Base-by-base conservation (phyloP, 1,140 invertebrate genomes). In the Zaprionus ornatus region DNA sequence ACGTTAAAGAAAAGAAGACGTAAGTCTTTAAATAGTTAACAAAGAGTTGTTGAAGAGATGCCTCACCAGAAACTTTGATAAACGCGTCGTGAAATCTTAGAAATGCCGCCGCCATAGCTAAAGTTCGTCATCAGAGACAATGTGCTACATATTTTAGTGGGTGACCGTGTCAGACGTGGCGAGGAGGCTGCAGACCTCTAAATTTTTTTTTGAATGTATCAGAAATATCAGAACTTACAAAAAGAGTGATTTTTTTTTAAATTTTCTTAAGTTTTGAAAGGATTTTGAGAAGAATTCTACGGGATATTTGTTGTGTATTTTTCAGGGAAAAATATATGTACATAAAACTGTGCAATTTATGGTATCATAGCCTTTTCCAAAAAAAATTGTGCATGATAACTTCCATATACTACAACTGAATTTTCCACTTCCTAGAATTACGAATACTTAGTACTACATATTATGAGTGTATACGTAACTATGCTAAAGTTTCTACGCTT, bases 71-170 rank as follows among this genome's bases (percentile, higher is more conserved):
- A 63, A 70, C 6, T 13, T 19, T 1, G 6, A 56, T 37, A 17
- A 57, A 59, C 65, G 56, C 63, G 62, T 35, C 74, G 77, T 25
- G 84, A 87, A 87, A 81, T 81, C 77, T 19, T 90, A 90, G 50
- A 88, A 87, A 84, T 87, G 80, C 84, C 79, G 79, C 82, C 79
- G 82, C 75, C 52, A 54, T 71, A 25, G 45, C 55, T 9, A 27
- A 56, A 57, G 23, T 54, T 74, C 60, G 74, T 82, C 74, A 78
- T 79, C 56, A 63, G 27, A 37, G 35, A 63, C 42, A 68, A 68
- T 35, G 57, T 23, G 27, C 57, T 25, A 57, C 55, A 59, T 42
- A 35, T 50, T 48, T 63, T 19, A n/a, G 13, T 71, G 60, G 52
- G n/a, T 64, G 37, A 48, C 10, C 12, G 37, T 48, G 19, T 56